These are phyloP conservation scores for Sebastes diaconus DNA, from an alignment of 2,797 vertebrate genomes.

Conservation along the genomic window DNA sequence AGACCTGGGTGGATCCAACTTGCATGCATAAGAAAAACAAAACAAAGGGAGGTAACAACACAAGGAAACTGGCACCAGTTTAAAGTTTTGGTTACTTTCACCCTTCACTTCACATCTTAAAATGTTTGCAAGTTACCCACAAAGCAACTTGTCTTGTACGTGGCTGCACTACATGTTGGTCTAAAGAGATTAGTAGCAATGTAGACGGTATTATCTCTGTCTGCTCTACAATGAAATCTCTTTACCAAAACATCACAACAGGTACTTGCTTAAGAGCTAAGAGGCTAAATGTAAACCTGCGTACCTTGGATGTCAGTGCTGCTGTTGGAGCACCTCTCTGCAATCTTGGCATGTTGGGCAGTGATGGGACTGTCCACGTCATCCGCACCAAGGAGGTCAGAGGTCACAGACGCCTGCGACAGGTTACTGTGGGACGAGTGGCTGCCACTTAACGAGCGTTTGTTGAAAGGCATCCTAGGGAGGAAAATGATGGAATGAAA, in stretches of 20 bases:
- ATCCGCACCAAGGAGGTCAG: slow-evolving; percentile 86
- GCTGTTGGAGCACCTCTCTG: slow-evolving; percentile 89
- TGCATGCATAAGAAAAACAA: not conserved
- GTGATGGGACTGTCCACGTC: slow-evolving; percentile 85
- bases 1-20: not conserved
- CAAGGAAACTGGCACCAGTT: not conserved
- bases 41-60: slow-evolving; percentile 7
- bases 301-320: slow-evolving; percentile 90
- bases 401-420: slow-evolving; percentile 83
- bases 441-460: slow-evolving; percentile 80
- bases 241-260: not conserved
- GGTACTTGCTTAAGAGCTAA: not conserved
- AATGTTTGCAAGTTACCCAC: not conserved
- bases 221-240: not conserved
- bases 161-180: not conserved
- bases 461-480: slow-evolving; percentile 83
- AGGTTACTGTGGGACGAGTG: slow-evolving; percentile 86
- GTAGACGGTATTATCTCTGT: not conserved
- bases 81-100: not conserved
- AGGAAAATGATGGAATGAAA: slow-evolving; percentile 5
- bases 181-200: not conserved
- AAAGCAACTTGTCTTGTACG: not conserved
- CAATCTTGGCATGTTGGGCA: slow-evolving; percentile 81
- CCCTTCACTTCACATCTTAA: not conserved
- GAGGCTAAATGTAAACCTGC: not conserved